Evolutionary conservation across 2,113 vertebrate species (phyloP), one percentile per base, ranked within the genome.

Genomic region (Onychorhynchus coronatus): DNA sequence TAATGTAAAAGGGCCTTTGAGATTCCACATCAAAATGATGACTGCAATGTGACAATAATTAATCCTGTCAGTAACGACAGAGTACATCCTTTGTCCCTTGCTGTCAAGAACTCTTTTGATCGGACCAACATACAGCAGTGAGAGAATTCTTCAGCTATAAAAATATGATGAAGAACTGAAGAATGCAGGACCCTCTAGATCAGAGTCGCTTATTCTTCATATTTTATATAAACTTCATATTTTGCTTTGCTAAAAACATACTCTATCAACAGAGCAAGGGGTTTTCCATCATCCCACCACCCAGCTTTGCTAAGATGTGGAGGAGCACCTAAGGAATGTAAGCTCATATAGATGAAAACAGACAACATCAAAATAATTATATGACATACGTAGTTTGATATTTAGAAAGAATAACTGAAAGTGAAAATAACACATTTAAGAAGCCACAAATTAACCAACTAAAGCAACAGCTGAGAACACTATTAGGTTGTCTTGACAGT

Each of bases 91-190:
- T 80, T 94, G 88, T 86, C 85, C 85, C 65, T 83, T 50, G 52
- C 65, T 94, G 85, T 81, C 95, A 96, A 89, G 61, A 96, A 88
- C 28, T 75, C 85, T 91, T 88, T 90, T 91, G 68, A 95, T 71
- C 52, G 18, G 0, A 65, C 49, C 80, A 61, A 76, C 0, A 0
- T 47, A 87, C 71, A 92, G 70, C 50, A 84, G 65, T 35, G 30
- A 91, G 17, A 94, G 31, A 55, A 84, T 72, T 82, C 79, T 78
- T 68, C 66, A 65, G 6, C 21, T 89, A 46, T 14, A 79, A 91
- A 85, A 73, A 53, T 61, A 72, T 50, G 27, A 86, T 59, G 31
- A 78, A 86, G 33, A 88, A 93, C 9, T 65, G 41, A 89, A 86
- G 63, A 91, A 52, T 24, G 27, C 25, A 72, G 47, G 39, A 91